These are phyloP conservation scores for Panulirus ornatus DNA, from an alignment of 1,140 invertebrate species.

Conservation along the genomic window DNA sequence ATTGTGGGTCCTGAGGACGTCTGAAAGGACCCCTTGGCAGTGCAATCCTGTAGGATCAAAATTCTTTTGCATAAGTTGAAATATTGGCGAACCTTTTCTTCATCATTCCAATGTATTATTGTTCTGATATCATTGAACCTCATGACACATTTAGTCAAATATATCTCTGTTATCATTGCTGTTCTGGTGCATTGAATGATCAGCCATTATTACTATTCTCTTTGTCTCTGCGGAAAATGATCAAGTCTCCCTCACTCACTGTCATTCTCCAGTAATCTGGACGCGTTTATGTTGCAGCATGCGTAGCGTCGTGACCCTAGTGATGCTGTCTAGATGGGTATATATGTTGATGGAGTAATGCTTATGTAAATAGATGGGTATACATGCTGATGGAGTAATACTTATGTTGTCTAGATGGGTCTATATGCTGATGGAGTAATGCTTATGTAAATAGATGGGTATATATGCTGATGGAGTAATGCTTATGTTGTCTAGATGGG, in stretches of 20 bases:
- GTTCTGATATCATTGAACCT: no score
- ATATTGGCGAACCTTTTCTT: no score
- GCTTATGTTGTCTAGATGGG: background rate
- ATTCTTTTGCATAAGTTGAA: no score
- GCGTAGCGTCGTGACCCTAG: background rate
- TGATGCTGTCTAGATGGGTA: background rate
- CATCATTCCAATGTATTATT: no score
- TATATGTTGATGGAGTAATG: background rate
- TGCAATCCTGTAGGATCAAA: no score
- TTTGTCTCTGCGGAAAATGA: background rate
- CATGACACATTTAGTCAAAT: no score
- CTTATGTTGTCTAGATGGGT: background rate
- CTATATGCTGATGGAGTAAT: background rate
- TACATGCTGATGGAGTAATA: background rate
- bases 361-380: background rate
- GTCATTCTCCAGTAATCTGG: background rate
- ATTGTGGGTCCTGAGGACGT: no score
- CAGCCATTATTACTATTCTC: background rate
- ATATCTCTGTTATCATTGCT: background rate
- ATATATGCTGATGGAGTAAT: background rate
- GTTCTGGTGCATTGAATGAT: background rate
- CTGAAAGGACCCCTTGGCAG: no score
- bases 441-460: background rate
- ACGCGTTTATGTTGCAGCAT: background rate
- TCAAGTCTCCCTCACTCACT: background rate